These are phyloP conservation scores for Eilema griseolum DNA, from an alignment of 2,888 invertebrate genomes.

Conservation along the genomic window DNA sequence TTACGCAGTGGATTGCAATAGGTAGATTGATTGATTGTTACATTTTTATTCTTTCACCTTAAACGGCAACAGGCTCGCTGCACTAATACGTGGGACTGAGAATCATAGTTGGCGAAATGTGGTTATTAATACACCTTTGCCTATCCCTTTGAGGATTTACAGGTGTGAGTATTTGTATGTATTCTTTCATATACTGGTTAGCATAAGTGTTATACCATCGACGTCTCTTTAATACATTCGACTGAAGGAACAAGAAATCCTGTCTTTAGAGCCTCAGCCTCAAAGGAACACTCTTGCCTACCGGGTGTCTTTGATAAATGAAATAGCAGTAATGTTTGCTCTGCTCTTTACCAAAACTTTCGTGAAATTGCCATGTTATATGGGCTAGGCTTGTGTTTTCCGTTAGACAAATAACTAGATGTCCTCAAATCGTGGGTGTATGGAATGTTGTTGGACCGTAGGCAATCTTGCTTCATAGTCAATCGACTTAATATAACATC, in stretches of 20 bases:
- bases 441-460: constrained; percentile 1
- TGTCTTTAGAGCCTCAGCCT: neutral
- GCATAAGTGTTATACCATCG: too few relatives aligned
- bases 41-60: too few relatives aligned
- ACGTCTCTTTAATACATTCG: neutral
- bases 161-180: too few relatives aligned
- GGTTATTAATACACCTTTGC: too few relatives aligned
- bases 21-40: neutral
- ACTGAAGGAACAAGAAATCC: neutral
- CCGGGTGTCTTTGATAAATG: neutral
- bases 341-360: neutral
- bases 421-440: neutral
- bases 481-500: neutral
- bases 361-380: neutral
- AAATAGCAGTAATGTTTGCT: neutral
- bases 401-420: neutral
- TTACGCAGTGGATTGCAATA: neutral
- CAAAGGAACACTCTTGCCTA: too few relatives aligned
- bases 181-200: too few relatives aligned
- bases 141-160: too few relatives aligned
- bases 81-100: too few relatives aligned
- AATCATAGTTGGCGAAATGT: too few relatives aligned
- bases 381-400: neutral
- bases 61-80: too few relatives aligned
- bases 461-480: constrained; percentile 1